Percentiles rank a stretch among this genome's conserved stretches.
These are phyloP conservation scores for Madoqua kirkii DNA, from an alignment of 2,113 vertebrate species.

Conservation along the genomic window DNA sequence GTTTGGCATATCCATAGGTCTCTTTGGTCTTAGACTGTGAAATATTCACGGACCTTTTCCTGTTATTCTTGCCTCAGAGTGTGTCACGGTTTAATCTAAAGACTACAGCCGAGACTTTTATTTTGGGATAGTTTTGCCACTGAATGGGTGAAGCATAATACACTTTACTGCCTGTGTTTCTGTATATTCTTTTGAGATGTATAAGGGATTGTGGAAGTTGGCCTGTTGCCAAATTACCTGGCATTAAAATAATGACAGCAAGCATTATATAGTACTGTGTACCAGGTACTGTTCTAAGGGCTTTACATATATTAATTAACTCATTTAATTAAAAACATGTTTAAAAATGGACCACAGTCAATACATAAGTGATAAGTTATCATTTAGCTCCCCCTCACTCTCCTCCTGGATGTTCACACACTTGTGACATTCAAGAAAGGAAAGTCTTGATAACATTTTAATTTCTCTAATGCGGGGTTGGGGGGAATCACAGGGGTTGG, in stretches of 20 bases:
- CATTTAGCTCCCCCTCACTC: background rate
- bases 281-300: background rate
- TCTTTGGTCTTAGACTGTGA: background rate
- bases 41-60: background rate
- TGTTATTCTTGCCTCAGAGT: background rate
- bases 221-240: slow-evolving; percentile 15
- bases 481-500: background rate
- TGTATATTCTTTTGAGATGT: slow-evolving; percentile 31
- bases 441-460: background rate
- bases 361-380: background rate
- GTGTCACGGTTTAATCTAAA: background rate
- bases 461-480: background rate
- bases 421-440: background rate
- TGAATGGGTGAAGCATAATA: background rate
- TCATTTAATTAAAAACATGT: slow-evolving; percentile 43
- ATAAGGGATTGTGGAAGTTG: background rate
- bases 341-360: background rate
- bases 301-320: background rate
- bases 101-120: background rate
- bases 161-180: background rate
- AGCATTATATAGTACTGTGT: background rate
- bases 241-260: slow-evolving; percentile 1
- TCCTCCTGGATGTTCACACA: background rate
- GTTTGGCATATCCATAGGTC: background rate
- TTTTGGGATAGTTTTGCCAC: slow-evolving; percentile 30